A percentile compares a stretch with the other conserved stretches of the same genome.
Conservation (phyloP, 2,797 vertebrate species). For the Eremophila alpestris region DNA sequence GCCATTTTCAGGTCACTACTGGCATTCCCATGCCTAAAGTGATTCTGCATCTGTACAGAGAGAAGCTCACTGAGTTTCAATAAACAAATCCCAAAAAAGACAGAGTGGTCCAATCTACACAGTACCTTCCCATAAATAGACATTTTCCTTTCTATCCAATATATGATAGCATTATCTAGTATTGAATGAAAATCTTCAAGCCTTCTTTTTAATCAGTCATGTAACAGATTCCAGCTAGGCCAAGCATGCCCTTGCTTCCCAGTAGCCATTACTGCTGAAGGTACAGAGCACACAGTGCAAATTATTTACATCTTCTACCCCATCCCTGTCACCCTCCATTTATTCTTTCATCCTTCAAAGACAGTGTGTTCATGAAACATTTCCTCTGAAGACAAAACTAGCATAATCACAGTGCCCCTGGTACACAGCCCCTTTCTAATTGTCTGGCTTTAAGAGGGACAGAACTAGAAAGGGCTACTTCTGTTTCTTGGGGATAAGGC, state of each 20-base stretch:
- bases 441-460: neutral
- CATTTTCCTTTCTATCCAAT: neutral
- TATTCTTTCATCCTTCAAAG: neutral
- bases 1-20: neutral
- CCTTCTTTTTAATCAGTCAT: neutral
- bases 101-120: neutral
- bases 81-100: neutral
- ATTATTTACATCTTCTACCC: neutral
- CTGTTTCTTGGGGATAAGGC: neutral
- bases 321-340: neutral
- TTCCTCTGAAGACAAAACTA: neutral
- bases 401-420: neutral
- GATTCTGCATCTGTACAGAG: neutral
- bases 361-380: neutral
- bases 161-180: neutral
- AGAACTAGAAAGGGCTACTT: neutral
- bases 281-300: neutral
- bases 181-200: neutral
- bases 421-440: neutral
- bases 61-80: neutral
- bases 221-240: neutral
- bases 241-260: neutral
- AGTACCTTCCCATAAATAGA: neutral
- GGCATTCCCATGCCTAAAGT: neutral
- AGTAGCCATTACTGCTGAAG: neutral